Percentiles rank a stretch among this genome's conserved stretches.
Conservation (phyloP, 1,140 invertebrate species). For the Oncopeltus fasciatus region DNA sequence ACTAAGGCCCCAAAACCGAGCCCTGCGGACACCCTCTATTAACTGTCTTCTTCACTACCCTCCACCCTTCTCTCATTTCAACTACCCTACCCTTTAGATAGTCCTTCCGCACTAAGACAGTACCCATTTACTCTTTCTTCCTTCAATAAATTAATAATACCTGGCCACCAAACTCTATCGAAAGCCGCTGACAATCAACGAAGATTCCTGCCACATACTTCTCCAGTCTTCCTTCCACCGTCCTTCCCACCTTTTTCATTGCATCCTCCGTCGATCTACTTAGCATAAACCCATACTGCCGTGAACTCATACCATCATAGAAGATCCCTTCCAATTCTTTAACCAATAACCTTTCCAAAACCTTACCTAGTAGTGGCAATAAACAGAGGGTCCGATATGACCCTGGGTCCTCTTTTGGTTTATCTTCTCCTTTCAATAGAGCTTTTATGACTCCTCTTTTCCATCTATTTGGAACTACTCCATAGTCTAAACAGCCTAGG, state of each 20-base stretch:
- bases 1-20: not conserved
- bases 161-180: not conserved
- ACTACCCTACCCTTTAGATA: not conserved
- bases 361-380: not conserved
- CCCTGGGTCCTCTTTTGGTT: not conserved
- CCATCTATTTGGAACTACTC: not conserved
- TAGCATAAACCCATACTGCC: not conserved
- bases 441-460: not conserved
- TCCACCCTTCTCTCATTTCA: not conserved
- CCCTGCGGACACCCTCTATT: not conserved
- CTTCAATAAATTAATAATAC: not conserved
- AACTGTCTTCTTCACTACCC: not conserved
- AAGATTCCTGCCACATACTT: not conserved
- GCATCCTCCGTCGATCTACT: not conserved
- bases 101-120: not conserved
- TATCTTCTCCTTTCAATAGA: not conserved
- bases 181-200: not conserved
- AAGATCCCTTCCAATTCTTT: not conserved
- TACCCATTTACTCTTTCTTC: not conserved
- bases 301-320: not conserved
- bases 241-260: not conserved
- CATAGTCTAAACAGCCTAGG: not conserved
- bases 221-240: not conserved
- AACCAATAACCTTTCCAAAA: not conserved
- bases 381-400: not conserved